phyloP scores from a whole-genome alignment of 2,797 vertebrate genomes.

The Alcedo atthis region DNA sequence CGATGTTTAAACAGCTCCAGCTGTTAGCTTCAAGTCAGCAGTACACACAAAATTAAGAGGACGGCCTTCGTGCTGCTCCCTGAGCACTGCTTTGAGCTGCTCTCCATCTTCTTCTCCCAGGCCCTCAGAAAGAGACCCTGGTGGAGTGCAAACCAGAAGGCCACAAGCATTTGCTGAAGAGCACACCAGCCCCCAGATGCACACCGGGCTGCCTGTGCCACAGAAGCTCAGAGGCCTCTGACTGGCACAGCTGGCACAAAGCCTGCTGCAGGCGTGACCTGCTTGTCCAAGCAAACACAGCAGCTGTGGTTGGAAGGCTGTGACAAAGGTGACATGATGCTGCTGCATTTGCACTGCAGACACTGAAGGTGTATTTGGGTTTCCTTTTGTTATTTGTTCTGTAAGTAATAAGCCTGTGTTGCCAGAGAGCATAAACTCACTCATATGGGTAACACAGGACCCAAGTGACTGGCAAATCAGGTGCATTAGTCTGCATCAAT shows the following conservation, averaged over 20 bases:
- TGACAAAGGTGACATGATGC: background rate
- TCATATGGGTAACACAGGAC: background rate
- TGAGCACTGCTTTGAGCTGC: background rate
- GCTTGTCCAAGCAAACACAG: background rate
- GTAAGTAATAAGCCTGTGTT: background rate
- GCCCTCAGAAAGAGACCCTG: background rate
- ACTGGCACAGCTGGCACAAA: background rate
- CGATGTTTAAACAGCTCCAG: slow-evolving; percentile 23
- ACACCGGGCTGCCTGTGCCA: background rate
- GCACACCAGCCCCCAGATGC: background rate
- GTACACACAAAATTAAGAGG: background rate
- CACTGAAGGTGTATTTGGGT: background rate
- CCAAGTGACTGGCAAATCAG: background rate
- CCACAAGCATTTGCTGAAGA: background rate
- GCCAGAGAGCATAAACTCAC: background rate
- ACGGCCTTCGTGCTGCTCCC: background rate
- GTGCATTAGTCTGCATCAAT: background rate
- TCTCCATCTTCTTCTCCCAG: background rate
- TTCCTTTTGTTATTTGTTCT: background rate
- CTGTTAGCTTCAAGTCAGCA: background rate
- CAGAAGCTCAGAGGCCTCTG: background rate
- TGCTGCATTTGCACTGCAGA: background rate
- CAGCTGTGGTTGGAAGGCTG: background rate
- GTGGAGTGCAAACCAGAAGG: background rate
- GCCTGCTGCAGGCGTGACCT: fast-evolving